Evolutionary conservation across 2,113 vertebrate species (phyloP).

Genomic region (Dromiciops gliroides): DNA sequence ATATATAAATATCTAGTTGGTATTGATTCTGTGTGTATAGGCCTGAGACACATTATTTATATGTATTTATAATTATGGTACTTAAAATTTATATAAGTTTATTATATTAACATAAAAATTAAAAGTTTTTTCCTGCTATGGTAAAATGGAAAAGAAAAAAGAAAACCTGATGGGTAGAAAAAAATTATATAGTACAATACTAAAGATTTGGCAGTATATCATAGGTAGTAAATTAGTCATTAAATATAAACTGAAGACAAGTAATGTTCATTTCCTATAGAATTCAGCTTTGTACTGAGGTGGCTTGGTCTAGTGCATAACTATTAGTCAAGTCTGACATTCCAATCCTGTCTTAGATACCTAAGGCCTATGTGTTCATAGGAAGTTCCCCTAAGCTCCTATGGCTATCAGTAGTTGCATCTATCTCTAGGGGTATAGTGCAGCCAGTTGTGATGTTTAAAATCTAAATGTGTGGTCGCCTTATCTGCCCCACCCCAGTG

Average conservation of each 20-base stretch:
- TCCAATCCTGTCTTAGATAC: not conserved
- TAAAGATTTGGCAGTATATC: slow-evolving; percentile 5
- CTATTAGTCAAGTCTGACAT: not conserved
- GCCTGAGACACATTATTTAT: not conserved
- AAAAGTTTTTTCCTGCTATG: not conserved
- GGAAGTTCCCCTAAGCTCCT: not conserved
- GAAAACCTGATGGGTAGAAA: not conserved
- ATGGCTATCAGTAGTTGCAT: not conserved
- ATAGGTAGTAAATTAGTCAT: not conserved
- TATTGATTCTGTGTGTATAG: not conserved
- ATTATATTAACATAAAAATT: not conserved
- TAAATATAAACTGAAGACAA: slow-evolving; percentile 18
- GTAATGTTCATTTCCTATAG: not conserved
- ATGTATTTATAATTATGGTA: not conserved
- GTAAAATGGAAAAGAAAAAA: not conserved
- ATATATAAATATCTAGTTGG: not conserved
- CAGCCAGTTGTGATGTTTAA: too few species aligned
- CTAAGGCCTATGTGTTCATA: not conserved
- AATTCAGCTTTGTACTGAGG: slow-evolving; percentile 21
- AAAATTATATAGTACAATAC: slow-evolving; percentile 27
- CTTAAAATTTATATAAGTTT: not conserved
- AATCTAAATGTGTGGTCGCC: too few species aligned
- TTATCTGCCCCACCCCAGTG: too few species aligned
- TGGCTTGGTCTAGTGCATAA: not conserved
- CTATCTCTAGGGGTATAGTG: not conserved